Evolutionary conservation across 30 jellyfish, hydroid and myxozoan species (phyloP), one percentile per base, ranked within the genome.

Genomic region (Turritopsis dohrnii): DNA sequence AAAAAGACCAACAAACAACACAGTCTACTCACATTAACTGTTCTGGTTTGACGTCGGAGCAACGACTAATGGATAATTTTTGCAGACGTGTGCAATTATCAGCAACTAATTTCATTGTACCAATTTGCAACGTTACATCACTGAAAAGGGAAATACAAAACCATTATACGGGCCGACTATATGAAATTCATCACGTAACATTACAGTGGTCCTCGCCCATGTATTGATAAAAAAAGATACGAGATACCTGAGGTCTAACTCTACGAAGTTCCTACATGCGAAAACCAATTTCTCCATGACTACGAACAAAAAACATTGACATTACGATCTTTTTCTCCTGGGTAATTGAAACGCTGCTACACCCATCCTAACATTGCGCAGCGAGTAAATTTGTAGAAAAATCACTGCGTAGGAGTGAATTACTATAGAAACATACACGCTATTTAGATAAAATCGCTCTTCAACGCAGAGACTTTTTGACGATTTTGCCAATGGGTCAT

Each of bases 91-190:
- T 30, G 29, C 85, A 82, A 41, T 82, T 82, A 86, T 82, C 89
- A 29, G 89, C 89, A n/a, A 82, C 29, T 71, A 82, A 71, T 72
- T 82, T 82, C 85, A 82, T 65, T 28, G 73, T 25, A 9, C 89
- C 89, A n/a, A 82, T 82, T 85, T 82, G 89, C 20, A 82, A 71
- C 24, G 89, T 29, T 28, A 82, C 89, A 53, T 82, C 89, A 82
- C 89, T 82, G n/a, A 65, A 65, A 80, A 17, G 53, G 53, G 20
- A 28, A 22, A n/a, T n/a, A n/a, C n/a, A n/a, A n/a, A n/a, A n/a
- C n/a, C n/a, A n/a, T n/a, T n/a, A n/a, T n/a, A n/a, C n/a, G n/a
- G n/a, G n/a, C n/a, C n/a, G n/a, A n/a, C n/a, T 79, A 79, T 0
- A 21, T 17, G 22, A 41, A 41, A 41, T 41, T 3, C 9, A 41